Evolutionary conservation across 2,113 vertebrate genomes (phyloP).

Genomic region (Phalacrocorax carbo): DNA sequence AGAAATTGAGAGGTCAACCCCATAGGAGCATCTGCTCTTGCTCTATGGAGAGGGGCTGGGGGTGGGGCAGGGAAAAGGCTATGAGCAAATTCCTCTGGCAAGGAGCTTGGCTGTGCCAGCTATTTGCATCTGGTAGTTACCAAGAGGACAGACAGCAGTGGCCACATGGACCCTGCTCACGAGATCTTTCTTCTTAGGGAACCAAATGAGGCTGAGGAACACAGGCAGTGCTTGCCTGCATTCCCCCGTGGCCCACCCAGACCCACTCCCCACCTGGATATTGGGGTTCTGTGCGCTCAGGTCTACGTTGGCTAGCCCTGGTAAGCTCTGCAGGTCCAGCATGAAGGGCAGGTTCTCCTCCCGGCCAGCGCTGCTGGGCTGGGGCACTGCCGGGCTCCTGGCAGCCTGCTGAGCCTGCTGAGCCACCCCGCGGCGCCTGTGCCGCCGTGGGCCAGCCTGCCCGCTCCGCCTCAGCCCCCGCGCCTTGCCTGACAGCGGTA

Average conservation of each 20-base stretch:
- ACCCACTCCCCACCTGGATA: conserved; percentile 81
- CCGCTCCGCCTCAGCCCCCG: conserved; percentile 60
- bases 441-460: conserved; percentile 34
- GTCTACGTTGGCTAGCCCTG: conserved; percentile 81
- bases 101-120: background rate
- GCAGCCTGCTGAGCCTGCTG: conserved; percentile 66
- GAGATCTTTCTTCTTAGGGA: background rate
- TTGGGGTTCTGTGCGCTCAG: conserved; percentile 87
- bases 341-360: conserved; percentile 81
- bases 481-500: conserved; percentile 65
- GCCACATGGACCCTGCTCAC: rapidly evolving
- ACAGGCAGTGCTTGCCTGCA: rapidly evolving
- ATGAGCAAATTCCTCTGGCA: background rate
- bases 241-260: rapidly evolving
- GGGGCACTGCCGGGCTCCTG: conserved; percentile 36
- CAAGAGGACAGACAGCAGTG: background rate
- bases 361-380: conserved; percentile 4
- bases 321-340: conserved; percentile 87
- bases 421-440: conserved; percentile 67
- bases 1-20: background rate
- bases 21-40: background rate
- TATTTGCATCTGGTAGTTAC: background rate
- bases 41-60: background rate
- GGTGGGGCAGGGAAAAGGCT: background rate
- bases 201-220: background rate